Conservation (phyloP, 2,888 invertebrate species). For the Heteromurus nitidus region DNA sequence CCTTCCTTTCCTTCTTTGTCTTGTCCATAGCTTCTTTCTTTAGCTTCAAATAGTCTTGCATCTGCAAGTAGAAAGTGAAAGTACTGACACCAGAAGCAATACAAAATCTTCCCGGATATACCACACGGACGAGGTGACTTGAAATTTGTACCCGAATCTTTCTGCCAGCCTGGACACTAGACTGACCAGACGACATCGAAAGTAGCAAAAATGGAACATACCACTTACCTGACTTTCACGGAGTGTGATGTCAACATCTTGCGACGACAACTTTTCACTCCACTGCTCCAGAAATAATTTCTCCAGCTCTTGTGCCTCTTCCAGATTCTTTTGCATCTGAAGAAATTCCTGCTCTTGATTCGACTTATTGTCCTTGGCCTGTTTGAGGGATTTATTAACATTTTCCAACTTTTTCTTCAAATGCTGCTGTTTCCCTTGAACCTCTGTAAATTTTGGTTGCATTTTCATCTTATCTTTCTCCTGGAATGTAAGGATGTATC, state of each 20-base stretch:
- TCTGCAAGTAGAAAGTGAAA: conserved; percentile 78
- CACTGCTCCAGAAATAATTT: conserved; percentile 93
- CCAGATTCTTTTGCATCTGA: conserved; percentile 89
- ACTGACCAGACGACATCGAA: conserved; percentile 78
- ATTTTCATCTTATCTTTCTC: conserved; percentile 86
- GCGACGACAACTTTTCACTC: conserved; percentile 72
- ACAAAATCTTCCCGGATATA: neutral
- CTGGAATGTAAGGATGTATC: too few species aligned
- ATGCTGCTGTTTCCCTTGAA: conserved; percentile 94
- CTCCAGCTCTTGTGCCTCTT: conserved; percentile 90
- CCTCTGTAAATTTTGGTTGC: conserved; percentile 93
- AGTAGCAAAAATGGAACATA: conserved; percentile 84
- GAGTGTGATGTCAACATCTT: conserved; percentile 39
- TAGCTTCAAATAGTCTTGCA: conserved; percentile 93
- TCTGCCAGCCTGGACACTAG: too few species aligned
- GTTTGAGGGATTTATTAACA: conserved; percentile 90
- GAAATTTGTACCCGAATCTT: too few species aligned
- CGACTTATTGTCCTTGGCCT: conserved; percentile 94
- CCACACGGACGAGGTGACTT: too few species aligned
- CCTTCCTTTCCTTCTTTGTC: conserved; percentile 93
- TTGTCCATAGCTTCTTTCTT: conserved; percentile 97
- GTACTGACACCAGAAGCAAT: neutral
- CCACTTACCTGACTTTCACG: conserved; percentile 76
- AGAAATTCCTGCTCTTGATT: conserved; percentile 85
- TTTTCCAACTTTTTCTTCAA: conserved; percentile 89